Evolutionary conservation across 2,113 vertebrate genomes (phyloP).

Genomic region (Pollimyrus isidori): DNA sequence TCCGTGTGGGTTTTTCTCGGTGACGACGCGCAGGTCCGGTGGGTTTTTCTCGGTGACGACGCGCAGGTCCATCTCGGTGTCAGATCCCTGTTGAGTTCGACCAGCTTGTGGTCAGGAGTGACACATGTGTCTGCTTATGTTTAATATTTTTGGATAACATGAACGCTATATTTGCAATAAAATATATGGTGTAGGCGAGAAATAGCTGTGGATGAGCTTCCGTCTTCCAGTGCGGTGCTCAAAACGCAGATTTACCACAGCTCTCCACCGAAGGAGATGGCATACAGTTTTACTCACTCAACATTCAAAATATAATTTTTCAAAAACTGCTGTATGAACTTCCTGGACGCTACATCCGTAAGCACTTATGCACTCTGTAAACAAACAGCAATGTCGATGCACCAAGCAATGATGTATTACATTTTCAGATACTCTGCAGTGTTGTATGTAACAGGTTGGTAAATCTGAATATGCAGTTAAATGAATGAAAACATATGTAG

Average conservation of each 20-base stretch:
- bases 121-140: not conserved
- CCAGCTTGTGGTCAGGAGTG: not conserved
- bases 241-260: not conserved
- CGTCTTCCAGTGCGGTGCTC: not conserved
- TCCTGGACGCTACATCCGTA: not conserved
- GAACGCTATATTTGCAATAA: not conserved
- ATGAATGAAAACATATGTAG: conserved; percentile 28
- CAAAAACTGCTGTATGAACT: not conserved
- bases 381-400: conserved; percentile 26
- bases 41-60: too few relatives aligned
- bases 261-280: not conserved
- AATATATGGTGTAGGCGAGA: not conserved
- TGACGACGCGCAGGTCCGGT: not conserved
- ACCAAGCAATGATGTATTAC: conserved; percentile 89
- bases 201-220: not conserved
- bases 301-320: not conserved
- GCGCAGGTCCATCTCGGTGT: not conserved
- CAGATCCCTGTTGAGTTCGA: not conserved
- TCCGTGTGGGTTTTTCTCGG: not conserved
- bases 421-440: conserved; percentile 70
- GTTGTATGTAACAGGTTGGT: not conserved
- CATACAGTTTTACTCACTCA: not conserved
- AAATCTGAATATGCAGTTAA: not conserved
- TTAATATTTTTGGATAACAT: not conserved
- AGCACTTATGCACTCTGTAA: not conserved